Percentiles rank a stretch among this genome's conserved stretches.
Evolutionary conservation across 2,888 invertebrate genomes (phyloP).

Genomic region (Dicycla oo): DNA sequence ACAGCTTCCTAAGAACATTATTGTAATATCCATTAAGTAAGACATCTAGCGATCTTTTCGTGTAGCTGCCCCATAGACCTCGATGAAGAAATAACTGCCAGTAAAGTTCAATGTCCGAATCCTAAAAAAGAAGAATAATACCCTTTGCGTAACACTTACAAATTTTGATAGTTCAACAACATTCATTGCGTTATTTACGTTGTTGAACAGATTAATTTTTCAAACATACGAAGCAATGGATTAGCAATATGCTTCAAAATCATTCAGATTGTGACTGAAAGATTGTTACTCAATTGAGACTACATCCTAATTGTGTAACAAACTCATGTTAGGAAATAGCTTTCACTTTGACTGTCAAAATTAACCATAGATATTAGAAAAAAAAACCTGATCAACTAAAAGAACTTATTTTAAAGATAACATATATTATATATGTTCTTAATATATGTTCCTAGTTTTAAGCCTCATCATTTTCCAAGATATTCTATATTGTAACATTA

Average conservation of each 20-base stretch:
- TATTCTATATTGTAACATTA: neutral
- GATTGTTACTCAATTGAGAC: neutral
- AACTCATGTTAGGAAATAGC: neutral
- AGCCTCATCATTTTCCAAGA: neutral
- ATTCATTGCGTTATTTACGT: neutral
- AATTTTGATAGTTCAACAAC: neutral
- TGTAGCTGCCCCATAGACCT: too few relatives aligned
- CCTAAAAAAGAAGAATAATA: neutral
- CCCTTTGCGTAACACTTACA: neutral
- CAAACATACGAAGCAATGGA: too few relatives aligned
- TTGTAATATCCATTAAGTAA: too few relatives aligned
- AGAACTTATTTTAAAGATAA: too few relatives aligned
- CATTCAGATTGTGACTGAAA: neutral
- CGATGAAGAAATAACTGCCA: too few relatives aligned
- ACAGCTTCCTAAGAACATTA: too few relatives aligned
- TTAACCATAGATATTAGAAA: neutral
- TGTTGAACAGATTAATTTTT: neutral
- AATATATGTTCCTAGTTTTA: too few relatives aligned
- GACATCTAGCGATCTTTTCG: too few relatives aligned
- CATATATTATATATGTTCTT: neutral
- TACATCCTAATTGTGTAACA: neutral
- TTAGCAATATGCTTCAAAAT: neutral
- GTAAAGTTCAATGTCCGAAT: conserved; percentile 3
- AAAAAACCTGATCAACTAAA: neutral
- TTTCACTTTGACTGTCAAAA: neutral